Conservation (phyloP, 2,888 invertebrate species). For the Penaeus monodon region DNA sequence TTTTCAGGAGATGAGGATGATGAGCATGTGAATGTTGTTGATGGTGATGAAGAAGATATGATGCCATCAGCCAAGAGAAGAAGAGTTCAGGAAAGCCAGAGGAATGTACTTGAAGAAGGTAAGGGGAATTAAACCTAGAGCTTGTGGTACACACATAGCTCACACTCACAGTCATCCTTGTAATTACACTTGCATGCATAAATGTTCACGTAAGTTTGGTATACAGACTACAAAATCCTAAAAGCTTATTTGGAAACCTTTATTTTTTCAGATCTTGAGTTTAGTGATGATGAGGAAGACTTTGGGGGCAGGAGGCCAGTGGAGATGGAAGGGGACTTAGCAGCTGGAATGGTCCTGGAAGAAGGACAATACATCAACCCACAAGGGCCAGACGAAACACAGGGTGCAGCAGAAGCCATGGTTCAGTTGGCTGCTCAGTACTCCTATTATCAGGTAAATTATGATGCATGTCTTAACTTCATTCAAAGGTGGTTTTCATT, state of each 20-base stretch:
- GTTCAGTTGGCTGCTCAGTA: slow-evolving; percentile 67
- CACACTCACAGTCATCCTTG: too few relatives aligned
- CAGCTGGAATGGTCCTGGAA: slow-evolving; percentile 39
- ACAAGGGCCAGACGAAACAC: slow-evolving; percentile 73
- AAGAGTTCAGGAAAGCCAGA: slow-evolving; percentile 72
- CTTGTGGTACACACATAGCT: too few relatives aligned
- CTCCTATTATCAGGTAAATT: slow-evolving; percentile 41
- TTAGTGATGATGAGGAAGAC: slow-evolving; percentile 66
- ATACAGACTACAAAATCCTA: too few relatives aligned
- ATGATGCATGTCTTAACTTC: too few relatives aligned
- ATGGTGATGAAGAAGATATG: slow-evolving; percentile 47
- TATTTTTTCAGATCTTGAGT: slow-evolving; percentile 73
- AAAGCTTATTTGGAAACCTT: background rate
- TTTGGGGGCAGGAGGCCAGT: slow-evolving; percentile 30
- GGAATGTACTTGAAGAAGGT: slow-evolving; percentile 83
- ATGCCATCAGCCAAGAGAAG: slow-evolving; percentile 46
- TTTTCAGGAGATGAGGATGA: slow-evolving; percentile 58
- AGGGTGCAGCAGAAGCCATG: slow-evolving; percentile 71
- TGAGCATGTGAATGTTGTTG: slow-evolving; percentile 55
- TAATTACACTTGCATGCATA: too few relatives aligned
- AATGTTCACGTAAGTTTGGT: too few relatives aligned
- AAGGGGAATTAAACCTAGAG: slow-evolving; percentile 66
- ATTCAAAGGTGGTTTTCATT: too few relatives aligned
- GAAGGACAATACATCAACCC: slow-evolving; percentile 40
- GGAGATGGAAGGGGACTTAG: slow-evolving; percentile 30